phyloP scores from a whole-genome alignment of 1,140 invertebrate genomes.

The Radopholus similis region DNA sequence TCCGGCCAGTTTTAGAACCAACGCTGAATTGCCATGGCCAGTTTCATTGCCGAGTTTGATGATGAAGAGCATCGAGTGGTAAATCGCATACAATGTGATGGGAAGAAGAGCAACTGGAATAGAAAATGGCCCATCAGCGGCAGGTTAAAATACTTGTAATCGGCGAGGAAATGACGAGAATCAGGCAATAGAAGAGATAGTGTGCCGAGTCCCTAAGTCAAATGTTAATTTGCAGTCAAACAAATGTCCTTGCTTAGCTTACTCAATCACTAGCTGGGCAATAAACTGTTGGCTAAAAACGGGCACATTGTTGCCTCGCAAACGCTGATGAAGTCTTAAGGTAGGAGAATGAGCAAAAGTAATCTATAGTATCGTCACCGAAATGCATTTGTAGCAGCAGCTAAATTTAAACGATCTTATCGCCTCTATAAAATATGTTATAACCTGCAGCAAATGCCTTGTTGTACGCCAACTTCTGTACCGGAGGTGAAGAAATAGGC shows the following conservation, averaged over 20 bases:
- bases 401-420: constrained; percentile 57
- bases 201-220: constrained; percentile 89
- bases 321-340: constrained; percentile 84
- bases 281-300: constrained; percentile 42
- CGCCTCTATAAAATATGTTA: neutral
- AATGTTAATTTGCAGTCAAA: constrained; percentile 74
- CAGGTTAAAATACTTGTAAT: constrained; percentile 65
- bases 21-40: constrained; percentile 13
- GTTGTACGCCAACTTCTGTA: constrained; percentile 22
- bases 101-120: constrained; percentile 42
- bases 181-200: constrained; percentile 86
- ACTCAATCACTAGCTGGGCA: constrained; percentile 29
- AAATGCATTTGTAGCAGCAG: constrained; percentile 85
- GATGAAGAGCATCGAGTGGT: constrained; percentile 27
- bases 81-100: constrained; percentile 33
- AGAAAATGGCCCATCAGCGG: constrained; percentile 5
- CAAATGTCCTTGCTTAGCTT: constrained; percentile 66
- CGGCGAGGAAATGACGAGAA: constrained; percentile 83
- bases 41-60: constrained; percentile 27
- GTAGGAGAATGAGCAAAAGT: too few relatives aligned
- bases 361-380: too few relatives aligned
- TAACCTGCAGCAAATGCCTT: constrained; percentile 44
- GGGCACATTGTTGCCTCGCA: constrained; percentile 65
- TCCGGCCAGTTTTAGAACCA: neutral
- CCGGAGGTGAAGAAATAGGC: constrained; percentile 7